Evolutionary conservation across 2,113 vertebrate genomes (phyloP).

Genomic region (Ctenodactylus gundi): DNA sequence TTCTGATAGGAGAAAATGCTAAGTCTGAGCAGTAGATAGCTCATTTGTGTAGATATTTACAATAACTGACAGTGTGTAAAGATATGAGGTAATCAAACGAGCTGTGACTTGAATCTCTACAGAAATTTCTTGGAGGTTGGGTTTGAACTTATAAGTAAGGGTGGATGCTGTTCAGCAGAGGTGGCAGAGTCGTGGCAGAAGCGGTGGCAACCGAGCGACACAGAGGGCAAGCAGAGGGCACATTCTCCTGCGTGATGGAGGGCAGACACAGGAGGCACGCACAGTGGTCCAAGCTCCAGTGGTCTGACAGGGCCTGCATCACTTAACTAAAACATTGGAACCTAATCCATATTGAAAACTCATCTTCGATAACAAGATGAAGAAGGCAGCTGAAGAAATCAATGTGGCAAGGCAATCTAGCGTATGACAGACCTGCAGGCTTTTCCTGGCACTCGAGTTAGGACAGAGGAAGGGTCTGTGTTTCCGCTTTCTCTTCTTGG

Average conservation of each 20-base stretch:
- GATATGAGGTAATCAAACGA: neutral
- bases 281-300: neutral
- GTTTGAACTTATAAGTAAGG: neutral
- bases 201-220: neutral
- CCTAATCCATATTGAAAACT: neutral
- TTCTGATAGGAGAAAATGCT: neutral
- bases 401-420: too few relatives aligned
- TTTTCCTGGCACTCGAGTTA: neutral
- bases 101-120: neutral
- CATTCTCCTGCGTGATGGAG: accelerated
- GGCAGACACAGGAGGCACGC: too few relatives aligned
- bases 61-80: neutral
- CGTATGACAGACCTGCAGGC: too few relatives aligned
- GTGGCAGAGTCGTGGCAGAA: neutral
- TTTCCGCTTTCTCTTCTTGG: neutral
- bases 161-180: neutral
- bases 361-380: neutral
- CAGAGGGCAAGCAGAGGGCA: neutral
- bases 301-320: neutral
- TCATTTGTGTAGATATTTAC: neutral
- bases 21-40: neutral
- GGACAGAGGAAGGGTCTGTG: neutral
- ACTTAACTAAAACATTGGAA: neutral
- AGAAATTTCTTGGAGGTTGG: neutral
- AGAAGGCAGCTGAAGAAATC: too few relatives aligned